These are phyloP conservation scores for Macrochelys suwanniensis DNA, from an alignment of 2,797 vertebrate species.

Conservation along the genomic window DNA sequence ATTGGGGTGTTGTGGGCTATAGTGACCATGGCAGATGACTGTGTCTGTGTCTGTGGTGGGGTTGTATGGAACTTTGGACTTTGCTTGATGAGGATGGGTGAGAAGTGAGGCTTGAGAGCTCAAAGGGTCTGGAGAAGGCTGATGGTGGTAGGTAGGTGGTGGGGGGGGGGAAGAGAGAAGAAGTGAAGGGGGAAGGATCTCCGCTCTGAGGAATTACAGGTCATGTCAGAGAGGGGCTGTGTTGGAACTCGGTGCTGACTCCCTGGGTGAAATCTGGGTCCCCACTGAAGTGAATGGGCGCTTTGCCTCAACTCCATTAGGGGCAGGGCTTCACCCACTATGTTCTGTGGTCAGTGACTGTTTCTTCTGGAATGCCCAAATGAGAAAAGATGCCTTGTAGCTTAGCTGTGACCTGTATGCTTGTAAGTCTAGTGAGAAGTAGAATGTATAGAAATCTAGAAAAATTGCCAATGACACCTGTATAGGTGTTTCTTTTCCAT, in stretches of 20 bases:
- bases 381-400: neutral
- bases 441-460: neutral
- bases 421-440: neutral
- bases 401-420: neutral
- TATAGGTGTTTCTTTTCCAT: neutral
- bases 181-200: conserved; percentile 8
- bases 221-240: neutral
- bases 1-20: neutral
- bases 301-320: neutral
- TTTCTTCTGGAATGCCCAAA: neutral
- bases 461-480: neutral
- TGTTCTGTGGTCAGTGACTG: neutral
- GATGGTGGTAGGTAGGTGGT: neutral
- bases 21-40: neutral
- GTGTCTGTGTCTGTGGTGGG: neutral
- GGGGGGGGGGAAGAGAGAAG: neutral
- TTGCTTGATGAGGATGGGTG: neutral
- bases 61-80: neutral
- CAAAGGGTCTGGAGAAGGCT: conserved; percentile 7
- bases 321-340: conserved; percentile 2
- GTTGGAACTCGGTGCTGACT: neutral
- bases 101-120: neutral
- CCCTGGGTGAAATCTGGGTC: neutral
- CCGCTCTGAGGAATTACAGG: neutral
- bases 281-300: neutral